These are phyloP conservation scores for Heteromyza rotundicornis DNA, from an alignment of 2,888 invertebrate genomes.

Conservation along the genomic window DNA sequence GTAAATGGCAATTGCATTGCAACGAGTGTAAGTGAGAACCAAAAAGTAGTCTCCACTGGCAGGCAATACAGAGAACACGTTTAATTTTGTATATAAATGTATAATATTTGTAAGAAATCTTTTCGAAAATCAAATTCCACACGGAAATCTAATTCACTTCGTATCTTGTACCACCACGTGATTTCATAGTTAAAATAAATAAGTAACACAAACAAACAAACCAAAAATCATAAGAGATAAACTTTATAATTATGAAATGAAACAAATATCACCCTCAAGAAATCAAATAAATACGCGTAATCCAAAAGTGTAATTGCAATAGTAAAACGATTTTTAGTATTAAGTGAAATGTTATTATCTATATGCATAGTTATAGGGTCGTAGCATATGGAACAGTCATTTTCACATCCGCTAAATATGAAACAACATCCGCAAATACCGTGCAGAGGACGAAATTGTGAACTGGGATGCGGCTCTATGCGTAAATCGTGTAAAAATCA, in stretches of 20 bases:
- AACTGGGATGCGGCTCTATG: neutral
- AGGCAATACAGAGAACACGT: no score
- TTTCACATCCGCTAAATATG: no score
- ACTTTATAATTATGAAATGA: constrained; percentile 14
- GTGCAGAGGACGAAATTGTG: neutral
- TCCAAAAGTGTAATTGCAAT: neutral
- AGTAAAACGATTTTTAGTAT: neutral
- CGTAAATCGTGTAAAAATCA: neutral
- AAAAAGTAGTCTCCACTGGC: no score
- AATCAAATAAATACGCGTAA: neutral
- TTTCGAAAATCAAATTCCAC: no score
- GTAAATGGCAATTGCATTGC: no score
- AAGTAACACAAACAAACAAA: constrained; percentile 10
- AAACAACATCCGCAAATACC: neutral
- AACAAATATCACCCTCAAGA: constrained; percentile 26
- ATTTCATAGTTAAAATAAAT: constrained; percentile 39
- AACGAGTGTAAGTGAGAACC: no score
- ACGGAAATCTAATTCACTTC: constrained; percentile 29
- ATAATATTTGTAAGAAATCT: no score
- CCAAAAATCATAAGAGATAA: constrained; percentile 19
- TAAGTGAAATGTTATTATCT: neutral
- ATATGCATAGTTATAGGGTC: neutral
- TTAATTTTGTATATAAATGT: no score
- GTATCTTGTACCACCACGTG: constrained; percentile 45
- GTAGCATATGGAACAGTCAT: neutral